Conservation (phyloP, 2,797 vertebrate species). For the Hydrocynus forskahlii region DNA sequence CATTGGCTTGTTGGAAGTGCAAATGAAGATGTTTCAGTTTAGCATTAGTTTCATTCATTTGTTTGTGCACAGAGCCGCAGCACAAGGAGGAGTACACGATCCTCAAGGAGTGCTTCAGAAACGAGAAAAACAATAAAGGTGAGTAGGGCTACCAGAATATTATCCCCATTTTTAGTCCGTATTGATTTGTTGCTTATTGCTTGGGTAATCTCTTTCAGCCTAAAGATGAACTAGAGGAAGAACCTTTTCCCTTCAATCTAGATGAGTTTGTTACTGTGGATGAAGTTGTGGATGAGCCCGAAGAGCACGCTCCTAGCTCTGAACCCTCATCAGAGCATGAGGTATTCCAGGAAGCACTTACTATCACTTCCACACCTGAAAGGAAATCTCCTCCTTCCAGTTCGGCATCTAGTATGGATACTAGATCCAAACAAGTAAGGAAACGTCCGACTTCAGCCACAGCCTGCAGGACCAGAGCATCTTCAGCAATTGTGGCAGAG, state of each 20-base stretch:
- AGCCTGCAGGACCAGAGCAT: slow-evolving; percentile 11
- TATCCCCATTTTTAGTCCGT: not conserved
- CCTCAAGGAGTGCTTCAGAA: slow-evolving; percentile 48
- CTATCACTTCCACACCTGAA: not conserved
- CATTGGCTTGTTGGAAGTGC: too few relatives aligned
- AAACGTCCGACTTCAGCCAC: slow-evolving; percentile 19
- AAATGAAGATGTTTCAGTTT: not conserved
- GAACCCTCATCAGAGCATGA: slow-evolving; percentile 7
- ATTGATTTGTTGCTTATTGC: not conserved
- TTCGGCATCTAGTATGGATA: not conserved
- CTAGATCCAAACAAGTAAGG: slow-evolving; percentile 44
- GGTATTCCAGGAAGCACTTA: not conserved
- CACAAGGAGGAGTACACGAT: slow-evolving; percentile 44
- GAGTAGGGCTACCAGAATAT: not conserved
- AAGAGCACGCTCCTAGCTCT: slow-evolving; percentile 14
- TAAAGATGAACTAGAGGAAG: slow-evolving; percentile 60
- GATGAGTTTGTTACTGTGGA: slow-evolving; percentile 93
- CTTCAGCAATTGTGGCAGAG: not conserved
- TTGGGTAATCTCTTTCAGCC: slow-evolving; percentile 22
- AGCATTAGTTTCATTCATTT: not conserved
- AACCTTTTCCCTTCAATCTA: slow-evolving; percentile 77
- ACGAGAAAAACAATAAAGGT: slow-evolving; percentile 43
- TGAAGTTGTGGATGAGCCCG: slow-evolving; percentile 80
- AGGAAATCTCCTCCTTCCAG: slow-evolving; percentile 32
- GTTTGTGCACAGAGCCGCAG: slow-evolving; percentile 50